A percentile compares a stretch with the other conserved stretches of the same genome.
Evolutionary conservation across 2,888 invertebrate genomes (phyloP).

Genomic region (Stegana nigrithorax): DNA sequence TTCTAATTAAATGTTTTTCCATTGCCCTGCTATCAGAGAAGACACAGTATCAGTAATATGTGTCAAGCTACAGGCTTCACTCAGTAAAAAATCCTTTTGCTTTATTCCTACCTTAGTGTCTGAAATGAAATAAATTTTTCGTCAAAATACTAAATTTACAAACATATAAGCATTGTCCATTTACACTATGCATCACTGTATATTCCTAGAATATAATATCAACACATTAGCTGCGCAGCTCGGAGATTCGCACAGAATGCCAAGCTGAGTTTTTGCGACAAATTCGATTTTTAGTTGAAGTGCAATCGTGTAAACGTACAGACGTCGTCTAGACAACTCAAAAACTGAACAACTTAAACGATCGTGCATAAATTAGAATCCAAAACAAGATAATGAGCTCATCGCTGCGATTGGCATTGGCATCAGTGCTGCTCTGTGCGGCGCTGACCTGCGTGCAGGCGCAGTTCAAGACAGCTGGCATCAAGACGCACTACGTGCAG

Average conservation of each 20-base stretch:
- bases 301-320: slow-evolving; percentile 42
- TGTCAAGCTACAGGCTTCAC: too few relatives aligned
- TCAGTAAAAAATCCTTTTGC: too few relatives aligned
- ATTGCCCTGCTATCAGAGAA: too few relatives aligned
- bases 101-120: too few relatives aligned
- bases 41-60: too few relatives aligned
- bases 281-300: slow-evolving; percentile 38
- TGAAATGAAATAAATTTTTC: background rate
- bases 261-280: background rate
- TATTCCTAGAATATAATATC: too few relatives aligned
- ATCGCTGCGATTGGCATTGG: slow-evolving; percentile 32
- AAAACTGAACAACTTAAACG: too few relatives aligned
- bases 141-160: background rate
- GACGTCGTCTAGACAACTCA: slow-evolving; percentile 41
- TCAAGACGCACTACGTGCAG: slow-evolving; percentile 57
- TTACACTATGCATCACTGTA: too few relatives aligned
- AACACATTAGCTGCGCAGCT: background rate
- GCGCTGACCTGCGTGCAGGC: slow-evolving; percentile 32
- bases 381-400: slow-evolving; percentile 44
- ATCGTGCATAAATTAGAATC: too few relatives aligned
- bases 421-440: slow-evolving; percentile 26
- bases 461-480: slow-evolving; percentile 59
- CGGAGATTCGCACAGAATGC: background rate
- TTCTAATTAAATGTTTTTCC: too few relatives aligned
- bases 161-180: background rate